Conservation (phyloP, 2,888 invertebrate species). For the Drosophila mimica region DNA sequence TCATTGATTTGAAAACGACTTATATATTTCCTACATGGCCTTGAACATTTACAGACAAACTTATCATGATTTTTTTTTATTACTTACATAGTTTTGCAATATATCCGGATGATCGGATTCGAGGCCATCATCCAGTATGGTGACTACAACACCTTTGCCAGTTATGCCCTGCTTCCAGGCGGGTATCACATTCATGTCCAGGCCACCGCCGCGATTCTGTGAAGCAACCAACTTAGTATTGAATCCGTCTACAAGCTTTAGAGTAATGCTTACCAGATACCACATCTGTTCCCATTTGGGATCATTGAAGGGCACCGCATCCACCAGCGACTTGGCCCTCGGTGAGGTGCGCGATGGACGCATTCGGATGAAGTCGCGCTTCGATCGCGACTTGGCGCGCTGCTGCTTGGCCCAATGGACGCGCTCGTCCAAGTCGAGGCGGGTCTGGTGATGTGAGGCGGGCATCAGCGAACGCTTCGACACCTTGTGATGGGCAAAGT, state of each 20-base stretch:
- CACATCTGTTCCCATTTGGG: constrained; percentile 98
- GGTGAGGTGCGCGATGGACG: constrained; percentile 83
- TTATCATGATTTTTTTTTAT: constrained; percentile 65
- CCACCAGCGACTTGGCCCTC: constrained; percentile 74
- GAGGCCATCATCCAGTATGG: constrained; percentile 98
- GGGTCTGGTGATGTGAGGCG: constrained; percentile 89
- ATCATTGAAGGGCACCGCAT: constrained; percentile 89
- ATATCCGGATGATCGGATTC: constrained; percentile 98
- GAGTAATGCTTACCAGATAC: constrained; percentile 93
- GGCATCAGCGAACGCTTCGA: constrained; percentile 91
- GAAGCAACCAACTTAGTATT: constrained; percentile 20
- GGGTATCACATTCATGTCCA: constrained; percentile 98
- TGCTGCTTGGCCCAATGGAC: constrained; percentile 95
- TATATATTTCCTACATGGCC: neutral
- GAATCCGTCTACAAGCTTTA: too few species aligned
- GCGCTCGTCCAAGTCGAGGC: constrained; percentile 90
- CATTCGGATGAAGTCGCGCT: constrained; percentile 90
- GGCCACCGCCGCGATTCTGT: constrained; percentile 94
- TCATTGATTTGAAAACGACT: neutral
- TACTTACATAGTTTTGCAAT: constrained; percentile 95
- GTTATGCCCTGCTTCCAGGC: constrained; percentile 98
- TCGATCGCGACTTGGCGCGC: constrained; percentile 90
- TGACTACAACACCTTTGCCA: constrained; percentile 97
- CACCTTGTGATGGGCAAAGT: constrained; percentile 92
- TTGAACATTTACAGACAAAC: neutral